Evolutionary conservation across 2,888 invertebrate species (phyloP).

Genomic region (Drosophila ustulata): DNA sequence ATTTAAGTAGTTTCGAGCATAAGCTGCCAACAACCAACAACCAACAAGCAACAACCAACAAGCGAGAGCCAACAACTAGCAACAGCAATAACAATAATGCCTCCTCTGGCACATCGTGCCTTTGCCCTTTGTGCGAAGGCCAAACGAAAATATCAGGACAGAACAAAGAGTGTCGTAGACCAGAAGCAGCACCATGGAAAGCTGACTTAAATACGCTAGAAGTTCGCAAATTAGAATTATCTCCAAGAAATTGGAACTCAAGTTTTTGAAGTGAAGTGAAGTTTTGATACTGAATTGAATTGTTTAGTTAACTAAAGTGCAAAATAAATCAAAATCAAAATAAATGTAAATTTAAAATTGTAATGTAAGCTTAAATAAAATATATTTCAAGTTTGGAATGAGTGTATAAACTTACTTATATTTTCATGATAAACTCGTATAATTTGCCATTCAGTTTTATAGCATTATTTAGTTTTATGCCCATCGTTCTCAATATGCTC

Average conservation of each 20-base stretch:
- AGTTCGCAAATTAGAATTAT: too few relatives aligned
- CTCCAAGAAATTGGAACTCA: too few relatives aligned
- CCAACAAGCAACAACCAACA: constrained; percentile 48
- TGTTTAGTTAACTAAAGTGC: too few relatives aligned
- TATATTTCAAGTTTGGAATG: not conserved
- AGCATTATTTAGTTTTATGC: too few relatives aligned
- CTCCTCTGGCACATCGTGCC: constrained; percentile 48
- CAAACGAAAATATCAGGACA: constrained; percentile 52
- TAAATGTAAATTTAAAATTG: not conserved
- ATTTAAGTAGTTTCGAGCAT: constrained; percentile 75
- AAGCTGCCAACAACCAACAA: constrained; percentile 62
- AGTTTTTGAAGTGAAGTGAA: too few relatives aligned
- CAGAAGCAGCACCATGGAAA: constrained; percentile 48
- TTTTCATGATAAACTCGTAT: too few relatives aligned
- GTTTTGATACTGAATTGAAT: too few relatives aligned
- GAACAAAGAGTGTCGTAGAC: constrained; percentile 49
- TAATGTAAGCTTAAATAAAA: not conserved
- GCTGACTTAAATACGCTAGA: too few relatives aligned
- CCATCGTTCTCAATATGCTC: too few relatives aligned
- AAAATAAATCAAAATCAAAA: too few relatives aligned
- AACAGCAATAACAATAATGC: constrained; percentile 64
- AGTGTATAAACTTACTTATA: too few relatives aligned
- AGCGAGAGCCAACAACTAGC: constrained; percentile 46
- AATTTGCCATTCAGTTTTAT: too few relatives aligned
- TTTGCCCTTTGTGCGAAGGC: constrained; percentile 46